Evolutionary conservation across 2,113 vertebrate genomes (phyloP).

Genomic region (Cariama cristata): DNA sequence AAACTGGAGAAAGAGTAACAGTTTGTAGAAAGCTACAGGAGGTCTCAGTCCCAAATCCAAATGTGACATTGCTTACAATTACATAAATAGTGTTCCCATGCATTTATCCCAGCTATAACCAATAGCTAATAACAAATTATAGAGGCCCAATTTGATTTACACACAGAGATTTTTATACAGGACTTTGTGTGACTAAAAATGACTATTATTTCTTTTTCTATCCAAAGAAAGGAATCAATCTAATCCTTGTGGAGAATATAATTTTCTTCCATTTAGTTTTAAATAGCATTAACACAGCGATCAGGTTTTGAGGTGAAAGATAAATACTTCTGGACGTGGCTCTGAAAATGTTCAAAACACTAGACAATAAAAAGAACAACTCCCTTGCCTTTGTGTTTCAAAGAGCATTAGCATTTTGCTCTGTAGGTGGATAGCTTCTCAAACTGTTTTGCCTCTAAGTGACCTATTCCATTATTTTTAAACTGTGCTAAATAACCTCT

Average conservation of each 20-base stretch:
- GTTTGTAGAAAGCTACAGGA: constrained; percentile 64
- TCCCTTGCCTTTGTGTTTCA: constrained; percentile 55
- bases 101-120: constrained; percentile 74
- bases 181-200: constrained; percentile 69
- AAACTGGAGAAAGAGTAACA: constrained; percentile 49
- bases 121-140: constrained; percentile 72
- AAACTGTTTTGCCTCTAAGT: constrained; percentile 36
- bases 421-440: constrained; percentile 5
- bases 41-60: constrained; percentile 57
- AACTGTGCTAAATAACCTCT: background rate
- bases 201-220: constrained; percentile 54
- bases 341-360: constrained; percentile 54
- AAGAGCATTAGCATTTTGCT: constrained; percentile 64
- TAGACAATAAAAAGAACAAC: constrained; percentile 32
- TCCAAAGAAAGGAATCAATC: constrained; percentile 64
- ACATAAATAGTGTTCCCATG: constrained; percentile 63
- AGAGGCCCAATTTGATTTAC: constrained; percentile 57
- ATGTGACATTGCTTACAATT: constrained; percentile 65
- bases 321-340: constrained; percentile 50
- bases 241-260: constrained; percentile 63
- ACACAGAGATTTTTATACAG: constrained; percentile 57
- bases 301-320: constrained; percentile 71
- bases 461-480: constrained; percentile 46
- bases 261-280: constrained; percentile 73
- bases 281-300: constrained; percentile 74